Conservation (phyloP, 2,113 vertebrate species). For the Mionectes macconnelli region DNA sequence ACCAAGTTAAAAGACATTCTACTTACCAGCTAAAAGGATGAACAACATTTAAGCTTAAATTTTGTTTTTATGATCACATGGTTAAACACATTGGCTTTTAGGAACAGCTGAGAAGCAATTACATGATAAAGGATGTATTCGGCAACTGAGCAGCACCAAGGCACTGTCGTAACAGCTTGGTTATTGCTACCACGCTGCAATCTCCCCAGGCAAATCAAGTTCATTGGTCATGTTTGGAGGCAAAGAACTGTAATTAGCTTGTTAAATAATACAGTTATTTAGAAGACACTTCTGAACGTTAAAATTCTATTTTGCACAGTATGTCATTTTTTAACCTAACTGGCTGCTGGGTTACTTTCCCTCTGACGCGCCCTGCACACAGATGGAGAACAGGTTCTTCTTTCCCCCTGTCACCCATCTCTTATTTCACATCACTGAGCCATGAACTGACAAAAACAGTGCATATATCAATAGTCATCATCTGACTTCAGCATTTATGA, state of each 20-base stretch:
- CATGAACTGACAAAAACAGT: slow-evolving; percentile 1
- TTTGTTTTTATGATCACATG: not conserved
- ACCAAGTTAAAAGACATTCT: not conserved
- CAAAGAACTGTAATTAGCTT: slow-evolving; percentile 29
- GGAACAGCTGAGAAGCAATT: slow-evolving; percentile 12
- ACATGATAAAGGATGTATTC: not conserved
- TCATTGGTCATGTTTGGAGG: slow-evolving; percentile 43
- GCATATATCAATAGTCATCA: not conserved
- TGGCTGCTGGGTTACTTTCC: not conserved
- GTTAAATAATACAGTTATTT: slow-evolving; percentile 49
- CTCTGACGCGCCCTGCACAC: not conserved
- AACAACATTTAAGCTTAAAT: not conserved
- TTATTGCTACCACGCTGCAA: slow-evolving; percentile 31
- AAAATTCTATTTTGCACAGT: slow-evolving; percentile 23
- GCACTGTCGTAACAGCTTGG: slow-evolving; percentile 17
- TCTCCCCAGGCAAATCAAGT: slow-evolving; percentile 18
- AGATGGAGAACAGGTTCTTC: slow-evolving; percentile 28
- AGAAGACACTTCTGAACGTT: not conserved
- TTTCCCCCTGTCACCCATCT: not conserved
- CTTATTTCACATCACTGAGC: slow-evolving; percentile 12
- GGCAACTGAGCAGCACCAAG: not conserved
- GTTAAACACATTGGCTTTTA: not conserved
- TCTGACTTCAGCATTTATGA: not conserved
- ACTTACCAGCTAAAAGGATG: not conserved
- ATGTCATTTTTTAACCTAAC: slow-evolving; percentile 18